A percentile compares a stretch with the other conserved stretches of the same genome.
These are phyloP conservation scores for Aplodontia rufa DNA, from an alignment of 2,113 vertebrate species.

Conservation along the genomic window DNA sequence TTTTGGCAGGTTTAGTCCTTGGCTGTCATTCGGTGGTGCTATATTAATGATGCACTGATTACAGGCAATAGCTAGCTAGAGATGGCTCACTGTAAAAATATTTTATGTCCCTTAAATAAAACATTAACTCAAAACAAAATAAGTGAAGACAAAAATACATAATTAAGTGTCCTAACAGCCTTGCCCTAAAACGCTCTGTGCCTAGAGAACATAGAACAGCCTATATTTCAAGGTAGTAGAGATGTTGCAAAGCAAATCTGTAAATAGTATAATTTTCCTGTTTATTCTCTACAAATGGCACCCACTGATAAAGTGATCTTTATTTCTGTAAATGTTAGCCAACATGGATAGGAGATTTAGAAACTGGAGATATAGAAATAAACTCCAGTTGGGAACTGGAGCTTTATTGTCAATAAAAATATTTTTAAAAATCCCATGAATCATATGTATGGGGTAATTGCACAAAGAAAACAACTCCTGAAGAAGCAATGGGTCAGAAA, in stretches of 20 bases:
- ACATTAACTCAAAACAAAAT: conserved; percentile 42
- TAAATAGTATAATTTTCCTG: background rate
- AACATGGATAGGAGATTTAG: background rate
- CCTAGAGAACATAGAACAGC: background rate
- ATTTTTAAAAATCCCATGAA: background rate
- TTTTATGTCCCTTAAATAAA: background rate
- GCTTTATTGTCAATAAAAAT: background rate
- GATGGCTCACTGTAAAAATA: background rate
- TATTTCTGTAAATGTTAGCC: background rate
- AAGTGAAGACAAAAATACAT: conserved; percentile 26
- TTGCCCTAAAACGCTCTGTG: background rate
- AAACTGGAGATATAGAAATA: background rate
- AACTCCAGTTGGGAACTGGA: background rate
- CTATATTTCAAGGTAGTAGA: background rate
- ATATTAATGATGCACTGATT: background rate
- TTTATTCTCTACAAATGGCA: background rate
- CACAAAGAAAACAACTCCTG: background rate
- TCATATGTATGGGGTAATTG: background rate
- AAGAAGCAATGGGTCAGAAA: background rate
- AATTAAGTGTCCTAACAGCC: background rate
- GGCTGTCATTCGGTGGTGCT: background rate
- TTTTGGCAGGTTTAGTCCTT: background rate
- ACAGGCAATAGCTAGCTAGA: background rate
- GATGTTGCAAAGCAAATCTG: background rate
- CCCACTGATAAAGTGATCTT: background rate